Percentiles rank a stretch among this genome's conserved stretches.
Conservation (phyloP, 2,113 vertebrate species). For the Planiliza haematocheilus region DNA sequence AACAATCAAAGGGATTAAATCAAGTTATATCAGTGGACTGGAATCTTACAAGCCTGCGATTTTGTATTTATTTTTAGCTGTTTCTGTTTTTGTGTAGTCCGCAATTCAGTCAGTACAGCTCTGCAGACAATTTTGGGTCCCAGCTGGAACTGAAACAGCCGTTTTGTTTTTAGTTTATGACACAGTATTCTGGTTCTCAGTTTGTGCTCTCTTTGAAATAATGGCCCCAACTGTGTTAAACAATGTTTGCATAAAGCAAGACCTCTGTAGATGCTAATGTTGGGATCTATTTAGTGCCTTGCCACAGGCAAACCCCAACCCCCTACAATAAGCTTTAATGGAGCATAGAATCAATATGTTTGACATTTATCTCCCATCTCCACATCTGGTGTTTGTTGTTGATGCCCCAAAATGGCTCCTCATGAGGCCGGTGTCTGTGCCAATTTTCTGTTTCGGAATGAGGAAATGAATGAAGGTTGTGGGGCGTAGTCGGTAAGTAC, state of each 20-base stretch:
- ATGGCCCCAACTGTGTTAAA: slow-evolving; percentile 51
- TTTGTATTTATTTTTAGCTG: slow-evolving; percentile 26
- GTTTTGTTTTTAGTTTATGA: slow-evolving; percentile 28
- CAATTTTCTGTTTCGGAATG: slow-evolving; percentile 64
- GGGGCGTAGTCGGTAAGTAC: slow-evolving; percentile 44
- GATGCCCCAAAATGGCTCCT: slow-evolving; percentile 73
- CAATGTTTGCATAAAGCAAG: slow-evolving; percentile 59
- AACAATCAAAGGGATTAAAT: slow-evolving; percentile 5
- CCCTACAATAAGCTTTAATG: slow-evolving; percentile 66
- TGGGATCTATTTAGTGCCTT: slow-evolving; percentile 49
- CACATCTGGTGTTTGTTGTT: slow-evolving; percentile 78
- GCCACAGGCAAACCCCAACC: slow-evolving; percentile 54
- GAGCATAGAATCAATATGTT: slow-evolving; percentile 72
- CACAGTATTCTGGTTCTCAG: slow-evolving; percentile 32
- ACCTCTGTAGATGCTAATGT: slow-evolving; percentile 44
- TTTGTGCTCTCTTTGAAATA: slow-evolving; percentile 41
- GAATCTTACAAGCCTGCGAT: slow-evolving; percentile 9
- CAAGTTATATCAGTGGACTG: slow-evolving; percentile 8
- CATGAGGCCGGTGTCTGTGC: slow-evolving; percentile 57
- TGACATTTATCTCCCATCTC: slow-evolving; percentile 72
- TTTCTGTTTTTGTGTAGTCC: slow-evolving; percentile 24
- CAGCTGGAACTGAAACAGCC: slow-evolving; percentile 15
- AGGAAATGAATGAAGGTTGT: slow-evolving; percentile 62
- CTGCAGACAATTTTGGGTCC: slow-evolving; percentile 12
- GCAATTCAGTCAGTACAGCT: not conserved